Conservation (phyloP, 2,113 vertebrate species). For the Promerops cafer region DNA sequence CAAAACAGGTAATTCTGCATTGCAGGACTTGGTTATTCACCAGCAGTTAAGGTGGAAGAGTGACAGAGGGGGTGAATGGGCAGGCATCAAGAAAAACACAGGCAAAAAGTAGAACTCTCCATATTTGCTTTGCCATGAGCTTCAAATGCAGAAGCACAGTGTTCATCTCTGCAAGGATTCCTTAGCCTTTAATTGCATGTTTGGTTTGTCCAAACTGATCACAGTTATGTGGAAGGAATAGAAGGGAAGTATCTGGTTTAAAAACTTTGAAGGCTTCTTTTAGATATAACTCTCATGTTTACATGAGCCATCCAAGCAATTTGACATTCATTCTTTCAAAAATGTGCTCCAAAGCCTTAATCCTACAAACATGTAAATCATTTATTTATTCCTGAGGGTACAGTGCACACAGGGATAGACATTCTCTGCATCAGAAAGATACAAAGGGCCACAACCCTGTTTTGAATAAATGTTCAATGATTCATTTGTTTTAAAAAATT, state of each 20-base stretch:
- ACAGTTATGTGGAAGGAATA: background rate
- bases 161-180: background rate
- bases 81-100: background rate
- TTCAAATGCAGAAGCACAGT: background rate
- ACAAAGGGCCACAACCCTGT: background rate
- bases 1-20: background rate
- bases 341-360: background rate
- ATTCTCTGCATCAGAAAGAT: background rate
- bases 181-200: background rate
- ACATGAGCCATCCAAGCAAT: background rate
- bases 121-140: background rate
- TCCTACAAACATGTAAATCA: background rate
- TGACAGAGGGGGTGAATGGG: too few relatives aligned
- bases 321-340: background rate
- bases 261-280: background rate
- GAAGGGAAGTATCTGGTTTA: background rate
- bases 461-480: background rate
- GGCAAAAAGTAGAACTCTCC: background rate
- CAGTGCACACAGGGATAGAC: background rate
- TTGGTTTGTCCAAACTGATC: background rate
- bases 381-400: background rate
- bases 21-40: background rate
- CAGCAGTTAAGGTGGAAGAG: background rate
- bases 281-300: background rate
- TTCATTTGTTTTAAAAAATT: background rate